Percentiles rank a stretch among this genome's conserved stretches.
Conservation (phyloP, 2,797 vertebrate genomes). For the Cossypha polioptera region DNA sequence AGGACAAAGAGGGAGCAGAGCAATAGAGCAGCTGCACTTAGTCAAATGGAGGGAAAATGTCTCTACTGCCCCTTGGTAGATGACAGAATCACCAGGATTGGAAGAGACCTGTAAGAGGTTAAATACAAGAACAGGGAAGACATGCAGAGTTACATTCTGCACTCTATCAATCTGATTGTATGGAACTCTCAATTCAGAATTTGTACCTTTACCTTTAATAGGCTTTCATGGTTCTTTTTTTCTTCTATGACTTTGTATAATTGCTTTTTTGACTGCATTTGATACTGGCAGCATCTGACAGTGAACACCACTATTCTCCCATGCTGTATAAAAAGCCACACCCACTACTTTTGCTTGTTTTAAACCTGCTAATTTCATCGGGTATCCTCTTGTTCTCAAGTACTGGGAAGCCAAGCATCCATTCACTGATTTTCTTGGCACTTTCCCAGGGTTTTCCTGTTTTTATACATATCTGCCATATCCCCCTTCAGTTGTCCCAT, state of each 20-base stretch:
- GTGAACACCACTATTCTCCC: background rate
- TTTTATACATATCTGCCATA: conserved; percentile 41
- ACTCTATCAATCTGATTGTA: background rate
- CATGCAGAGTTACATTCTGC: background rate
- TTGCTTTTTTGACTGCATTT: conserved; percentile 3
- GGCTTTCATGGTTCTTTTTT: background rate
- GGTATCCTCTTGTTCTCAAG: background rate
- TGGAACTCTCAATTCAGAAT: background rate
- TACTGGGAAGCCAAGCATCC: conserved; percentile 7
- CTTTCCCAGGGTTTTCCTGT: conserved; percentile 32
- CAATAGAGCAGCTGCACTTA: background rate
- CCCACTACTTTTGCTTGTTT: background rate
- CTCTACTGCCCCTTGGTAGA: background rate
- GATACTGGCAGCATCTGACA: background rate
- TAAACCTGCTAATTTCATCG: conserved; percentile 9
- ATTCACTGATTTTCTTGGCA: conserved; percentile 53
- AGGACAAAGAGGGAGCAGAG: background rate
- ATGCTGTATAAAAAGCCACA: fast-evolving
- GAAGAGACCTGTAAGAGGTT: background rate
- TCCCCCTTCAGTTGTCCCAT: background rate
- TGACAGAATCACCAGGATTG: background rate
- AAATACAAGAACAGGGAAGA: background rate
- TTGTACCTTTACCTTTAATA: background rate
- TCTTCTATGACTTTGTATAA: background rate
- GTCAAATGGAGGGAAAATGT: background rate